Evolutionary conservation across 2,797 vertebrate genomes (phyloP).

Genomic region (Chiroxiphia lanceolata): DNA sequence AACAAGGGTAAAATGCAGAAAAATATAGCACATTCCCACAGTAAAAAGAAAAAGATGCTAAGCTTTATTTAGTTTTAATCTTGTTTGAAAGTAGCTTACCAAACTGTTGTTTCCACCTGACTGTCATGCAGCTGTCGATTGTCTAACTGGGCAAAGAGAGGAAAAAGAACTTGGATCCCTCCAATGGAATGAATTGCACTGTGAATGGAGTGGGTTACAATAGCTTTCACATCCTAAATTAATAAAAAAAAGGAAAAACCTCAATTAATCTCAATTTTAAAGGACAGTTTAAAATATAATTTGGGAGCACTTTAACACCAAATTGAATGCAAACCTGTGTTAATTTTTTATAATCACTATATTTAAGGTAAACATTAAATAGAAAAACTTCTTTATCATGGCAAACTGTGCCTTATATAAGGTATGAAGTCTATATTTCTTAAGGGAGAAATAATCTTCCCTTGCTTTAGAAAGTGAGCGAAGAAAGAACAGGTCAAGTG

Average conservation of each 20-base stretch:
- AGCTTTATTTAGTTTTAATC: neutral
- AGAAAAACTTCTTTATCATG: neutral
- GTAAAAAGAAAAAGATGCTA: rapidly evolving
- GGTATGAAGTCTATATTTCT: neutral
- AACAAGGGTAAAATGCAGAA: neutral
- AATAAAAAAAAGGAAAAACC: slow-evolving; percentile 17
- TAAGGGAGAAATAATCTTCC: neutral
- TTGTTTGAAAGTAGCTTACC: slow-evolving; percentile 80
- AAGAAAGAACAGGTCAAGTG: neutral
- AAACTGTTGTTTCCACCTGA: slow-evolving; percentile 94
- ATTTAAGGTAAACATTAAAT: neutral
- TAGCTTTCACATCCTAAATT: slow-evolving; percentile 94
- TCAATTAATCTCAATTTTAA: neutral
- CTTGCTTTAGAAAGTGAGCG: neutral
- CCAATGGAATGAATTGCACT: slow-evolving; percentile 97
- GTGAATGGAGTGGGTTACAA: slow-evolving; percentile 97
- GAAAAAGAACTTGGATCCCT: slow-evolving; percentile 96
- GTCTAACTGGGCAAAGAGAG: slow-evolving; percentile 94
- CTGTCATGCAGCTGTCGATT: slow-evolving; percentile 93
- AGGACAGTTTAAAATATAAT: neutral
- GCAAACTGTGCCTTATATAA: neutral
- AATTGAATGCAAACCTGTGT: neutral
- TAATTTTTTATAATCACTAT: neutral
- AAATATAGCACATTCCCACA: neutral
- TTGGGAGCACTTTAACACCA: neutral